Percentiles rank a stretch among this genome's conserved stretches.
These are phyloP conservation scores for Panopea generosa DNA, from an alignment of 2,888 invertebrate species.

Conservation along the genomic window DNA sequence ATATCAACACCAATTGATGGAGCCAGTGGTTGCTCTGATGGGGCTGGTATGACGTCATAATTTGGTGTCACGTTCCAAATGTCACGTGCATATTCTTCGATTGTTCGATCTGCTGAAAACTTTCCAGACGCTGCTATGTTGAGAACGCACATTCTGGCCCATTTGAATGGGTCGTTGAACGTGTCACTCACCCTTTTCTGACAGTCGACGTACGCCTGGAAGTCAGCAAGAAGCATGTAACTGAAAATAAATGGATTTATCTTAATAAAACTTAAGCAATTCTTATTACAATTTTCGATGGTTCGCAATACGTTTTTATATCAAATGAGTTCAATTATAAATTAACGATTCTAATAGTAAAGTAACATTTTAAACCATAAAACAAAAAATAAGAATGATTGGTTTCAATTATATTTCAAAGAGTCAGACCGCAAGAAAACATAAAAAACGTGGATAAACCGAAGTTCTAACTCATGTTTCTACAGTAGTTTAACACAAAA, in stretches of 20 bases:
- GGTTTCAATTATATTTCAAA: too few relatives aligned
- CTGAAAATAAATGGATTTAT: constrained; percentile 83
- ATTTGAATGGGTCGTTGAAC: constrained; percentile 95
- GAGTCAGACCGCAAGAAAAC: too few relatives aligned
- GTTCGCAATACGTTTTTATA: too few relatives aligned
- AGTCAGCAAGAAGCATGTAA: constrained; percentile 97
- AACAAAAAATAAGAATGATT: too few relatives aligned
- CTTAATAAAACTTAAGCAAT: too few relatives aligned
- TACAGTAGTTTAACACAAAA: too few relatives aligned
- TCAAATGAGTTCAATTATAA: too few relatives aligned
- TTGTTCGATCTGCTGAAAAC: constrained; percentile 96
- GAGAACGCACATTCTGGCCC: constrained; percentile 97
- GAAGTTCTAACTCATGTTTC: too few relatives aligned
- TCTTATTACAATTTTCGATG: too few relatives aligned
- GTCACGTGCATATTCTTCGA: constrained; percentile 96
- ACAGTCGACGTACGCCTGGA: constrained; percentile 94
- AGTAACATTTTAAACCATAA: too few relatives aligned
- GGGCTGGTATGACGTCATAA: constrained; percentile 96
- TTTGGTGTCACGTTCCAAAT: constrained; percentile 98
- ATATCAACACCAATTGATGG: constrained; percentile 51
- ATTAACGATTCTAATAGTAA: too few relatives aligned
- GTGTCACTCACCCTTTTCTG: constrained; percentile 94
- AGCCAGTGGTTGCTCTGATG: constrained; percentile 84
- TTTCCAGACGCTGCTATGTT: constrained; percentile 99
- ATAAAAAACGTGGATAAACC: too few relatives aligned